phyloP scores from a whole-genome alignment of 2,113 vertebrate genomes.

The Ursus arctos region DNA sequence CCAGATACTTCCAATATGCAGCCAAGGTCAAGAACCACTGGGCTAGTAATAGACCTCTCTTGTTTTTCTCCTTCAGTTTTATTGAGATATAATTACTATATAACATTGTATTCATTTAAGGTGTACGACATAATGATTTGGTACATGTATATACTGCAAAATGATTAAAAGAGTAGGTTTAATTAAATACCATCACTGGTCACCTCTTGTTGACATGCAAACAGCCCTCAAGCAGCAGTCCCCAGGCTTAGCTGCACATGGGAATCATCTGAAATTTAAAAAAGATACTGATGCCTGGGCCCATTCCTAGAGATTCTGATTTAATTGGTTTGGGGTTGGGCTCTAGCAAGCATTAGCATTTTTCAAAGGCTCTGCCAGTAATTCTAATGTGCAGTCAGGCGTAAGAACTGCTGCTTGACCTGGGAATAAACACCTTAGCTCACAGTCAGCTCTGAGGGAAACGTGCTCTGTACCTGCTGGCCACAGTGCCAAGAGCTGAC shows the following conservation, averaged over 20 bases:
- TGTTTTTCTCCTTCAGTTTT: background rate
- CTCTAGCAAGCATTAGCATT: background rate
- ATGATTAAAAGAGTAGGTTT: background rate
- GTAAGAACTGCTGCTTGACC: background rate
- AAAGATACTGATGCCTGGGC: background rate
- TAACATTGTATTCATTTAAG: background rate
- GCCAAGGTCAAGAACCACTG: background rate
- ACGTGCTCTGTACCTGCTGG: background rate
- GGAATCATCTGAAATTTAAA: background rate
- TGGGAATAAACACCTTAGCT: background rate
- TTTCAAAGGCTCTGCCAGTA: background rate
- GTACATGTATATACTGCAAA: background rate
- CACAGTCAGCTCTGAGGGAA: background rate
- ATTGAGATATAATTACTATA: background rate
- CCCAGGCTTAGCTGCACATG: background rate
- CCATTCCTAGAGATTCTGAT: background rate
- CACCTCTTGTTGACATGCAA: background rate
- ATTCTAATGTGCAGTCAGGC: background rate
- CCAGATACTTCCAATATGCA: background rate
- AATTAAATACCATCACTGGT: background rate
- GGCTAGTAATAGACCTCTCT: background rate
- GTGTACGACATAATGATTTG: background rate
- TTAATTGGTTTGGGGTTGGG: background rate
- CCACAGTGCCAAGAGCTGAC: background rate
- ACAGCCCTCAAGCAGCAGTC: background rate